Base-by-base conservation (phyloP, 2,888 invertebrate genomes). In the Eremobia ochroleuca region DNA sequence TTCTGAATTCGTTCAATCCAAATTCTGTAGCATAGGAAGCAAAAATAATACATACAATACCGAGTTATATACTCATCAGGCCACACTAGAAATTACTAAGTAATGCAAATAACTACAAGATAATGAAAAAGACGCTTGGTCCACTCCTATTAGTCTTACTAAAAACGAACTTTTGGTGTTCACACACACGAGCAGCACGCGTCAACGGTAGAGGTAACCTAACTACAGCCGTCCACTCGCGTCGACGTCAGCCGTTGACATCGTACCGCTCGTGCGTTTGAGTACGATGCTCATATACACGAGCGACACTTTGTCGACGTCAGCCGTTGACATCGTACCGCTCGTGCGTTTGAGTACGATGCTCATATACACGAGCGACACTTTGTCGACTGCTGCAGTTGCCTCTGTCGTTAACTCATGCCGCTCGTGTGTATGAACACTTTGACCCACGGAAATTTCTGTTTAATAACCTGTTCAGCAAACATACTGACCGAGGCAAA, bases 391-490 rank as follows among this genome's bases (percentile, higher is more conserved):
- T 25, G 25, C 25, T 52, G 3, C 9, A 25, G 25, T 52, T n/a
- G 52, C 25, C 25, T n/a, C 9, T 46, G 21, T 18, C 18, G 5
- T 46, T 52, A 3, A 52, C 52, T 25, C 9, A 9, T 52, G 25
- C 25, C 52, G 52, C 25, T n/a, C 11, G 52, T 25, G 52, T 52
- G 11, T 52, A 25, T 52, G 25, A 25, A 52, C 46, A 67, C 72
- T 52, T 25, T 49, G 3, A 62, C 62, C n/a, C 49, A n/a, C 55
- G 59, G 73, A 76, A 77, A 67, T 58, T 31, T 37, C 77, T 64
- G 62, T 85, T 86, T 89, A 87, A 88, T 89, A 85, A 79, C 72
- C 62, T 69, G 67, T 79, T 81, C 67, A 77, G 84, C 85, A 87
- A 88, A 89, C 86, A 89, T 68, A 79, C 64, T 64, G 58, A 74